Evolutionary conservation across 2,888 invertebrate genomes (phyloP).

Genomic region (Mesochorus sp.): DNA sequence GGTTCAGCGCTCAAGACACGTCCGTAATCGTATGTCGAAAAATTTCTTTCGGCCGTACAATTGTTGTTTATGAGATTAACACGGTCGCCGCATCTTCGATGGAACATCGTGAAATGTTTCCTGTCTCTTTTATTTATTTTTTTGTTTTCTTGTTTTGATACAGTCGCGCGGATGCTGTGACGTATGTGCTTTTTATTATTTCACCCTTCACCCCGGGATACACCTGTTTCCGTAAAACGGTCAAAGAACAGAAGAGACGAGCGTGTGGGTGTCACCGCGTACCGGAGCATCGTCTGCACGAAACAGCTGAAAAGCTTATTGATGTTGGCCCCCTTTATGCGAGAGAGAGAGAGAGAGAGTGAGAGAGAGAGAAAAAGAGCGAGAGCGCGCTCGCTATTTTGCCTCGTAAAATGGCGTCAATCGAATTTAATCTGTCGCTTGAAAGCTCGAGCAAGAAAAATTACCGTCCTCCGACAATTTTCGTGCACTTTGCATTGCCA

Average conservation of each 20-base stretch:
- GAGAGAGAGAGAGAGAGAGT: slow-evolving; percentile 1
- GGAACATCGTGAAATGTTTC: slow-evolving; percentile 83
- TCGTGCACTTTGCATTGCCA: no score
- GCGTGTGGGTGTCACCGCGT: slow-evolving; percentile 62
- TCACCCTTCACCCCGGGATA: slow-evolving; percentile 48
- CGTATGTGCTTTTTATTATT: slow-evolving; percentile 38
- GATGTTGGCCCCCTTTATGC: slow-evolving; percentile 41
- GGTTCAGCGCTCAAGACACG: slow-evolving; percentile 92
- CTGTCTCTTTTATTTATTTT: not conserved
- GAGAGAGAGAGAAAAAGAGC: slow-evolving; percentile 29
- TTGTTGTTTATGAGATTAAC: slow-evolving; percentile 93
- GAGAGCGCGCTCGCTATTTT: slow-evolving; percentile 19
- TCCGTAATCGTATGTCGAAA: slow-evolving; percentile 94
- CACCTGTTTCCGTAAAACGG: slow-evolving; percentile 45
- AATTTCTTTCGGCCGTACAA: slow-evolving; percentile 90
- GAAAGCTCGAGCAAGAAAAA: no score
- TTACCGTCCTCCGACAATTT: no score
- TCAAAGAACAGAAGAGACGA: slow-evolving; percentile 50
- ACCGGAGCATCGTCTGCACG: slow-evolving; percentile 63
- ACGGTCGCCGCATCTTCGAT: slow-evolving; percentile 92
- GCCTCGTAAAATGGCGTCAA: slow-evolving; percentile 45
- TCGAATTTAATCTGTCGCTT: slow-evolving; percentile 4
- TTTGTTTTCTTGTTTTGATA: slow-evolving; percentile 28
- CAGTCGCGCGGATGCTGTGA: slow-evolving; percentile 1
- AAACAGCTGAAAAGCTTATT: slow-evolving; percentile 57